Evolutionary conservation across 2,113 vertebrate genomes (phyloP).

Genomic region (Puma concolor): DNA sequence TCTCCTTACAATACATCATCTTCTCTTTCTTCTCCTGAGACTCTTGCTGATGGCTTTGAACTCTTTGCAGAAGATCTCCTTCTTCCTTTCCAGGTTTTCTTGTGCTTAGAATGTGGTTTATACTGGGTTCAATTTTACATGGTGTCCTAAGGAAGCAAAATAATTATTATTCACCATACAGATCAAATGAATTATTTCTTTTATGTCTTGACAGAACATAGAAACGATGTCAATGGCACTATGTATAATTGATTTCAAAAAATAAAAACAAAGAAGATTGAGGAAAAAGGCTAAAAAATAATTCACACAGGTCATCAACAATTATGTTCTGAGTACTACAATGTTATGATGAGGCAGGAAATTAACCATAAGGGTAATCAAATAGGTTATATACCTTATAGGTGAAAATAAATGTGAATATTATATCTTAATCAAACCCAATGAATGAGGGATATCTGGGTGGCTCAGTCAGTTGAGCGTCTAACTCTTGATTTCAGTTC

Average conservation of each 20-base stretch:
- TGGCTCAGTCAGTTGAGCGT: too few species aligned
- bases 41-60: constrained; percentile 90
- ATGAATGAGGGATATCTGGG: neutral
- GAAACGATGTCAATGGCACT: neutral
- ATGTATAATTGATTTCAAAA: constrained; percentile 28
- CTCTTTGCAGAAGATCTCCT: constrained; percentile 91
- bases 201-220: constrained; percentile 24
- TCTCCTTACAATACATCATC: constrained; percentile 96
- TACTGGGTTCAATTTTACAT: constrained; percentile 94
- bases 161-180: neutral
- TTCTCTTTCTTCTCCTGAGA: constrained; percentile 86
- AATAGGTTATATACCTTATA: constrained; percentile 28
- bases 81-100: constrained; percentile 91
- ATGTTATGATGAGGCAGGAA: constrained; percentile 19
- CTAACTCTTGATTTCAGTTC: too few species aligned
- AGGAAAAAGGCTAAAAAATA: constrained; percentile 33
- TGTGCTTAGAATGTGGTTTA: constrained; percentile 91
- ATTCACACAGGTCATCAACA: neutral
- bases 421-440: neutral
- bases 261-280: neutral
- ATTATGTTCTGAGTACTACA: neutral
- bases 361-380: neutral
- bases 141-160: constrained; percentile 91
- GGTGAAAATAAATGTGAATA: constrained; percentile 43
- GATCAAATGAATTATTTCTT: constrained; percentile 35